Percentiles rank a stretch among this genome's conserved stretches.
Conservation (phyloP, 2,113 vertebrate species). For the Willisornis vidua region DNA sequence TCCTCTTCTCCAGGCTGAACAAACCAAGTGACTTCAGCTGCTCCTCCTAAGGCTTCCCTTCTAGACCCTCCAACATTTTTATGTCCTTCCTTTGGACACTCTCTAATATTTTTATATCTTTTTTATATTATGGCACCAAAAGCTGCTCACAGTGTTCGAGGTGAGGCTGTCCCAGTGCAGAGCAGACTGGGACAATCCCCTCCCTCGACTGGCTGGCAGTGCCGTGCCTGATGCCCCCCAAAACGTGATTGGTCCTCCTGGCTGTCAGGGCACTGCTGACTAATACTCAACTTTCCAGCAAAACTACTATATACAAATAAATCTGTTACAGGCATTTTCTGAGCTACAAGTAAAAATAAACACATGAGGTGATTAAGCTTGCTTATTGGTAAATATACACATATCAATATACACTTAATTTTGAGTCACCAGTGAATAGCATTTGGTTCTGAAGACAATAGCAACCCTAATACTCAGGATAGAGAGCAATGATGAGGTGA, state of each 20-base stretch:
- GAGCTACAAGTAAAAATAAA: background rate
- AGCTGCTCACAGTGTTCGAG: rapidly evolving
- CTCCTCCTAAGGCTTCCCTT: background rate
- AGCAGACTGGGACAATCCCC: background rate
- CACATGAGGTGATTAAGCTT: background rate
- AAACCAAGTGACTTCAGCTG: background rate
- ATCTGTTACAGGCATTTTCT: background rate
- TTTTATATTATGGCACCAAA: background rate
- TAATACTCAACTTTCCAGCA: background rate
- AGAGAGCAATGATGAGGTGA: background rate
- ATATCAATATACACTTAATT: background rate
- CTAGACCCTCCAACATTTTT: too few species aligned
- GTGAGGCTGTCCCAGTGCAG: rapidly evolving
- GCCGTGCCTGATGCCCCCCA: background rate
- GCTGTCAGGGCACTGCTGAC: background rate
- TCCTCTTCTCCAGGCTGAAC: background rate
- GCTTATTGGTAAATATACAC: background rate
- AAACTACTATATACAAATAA: background rate
- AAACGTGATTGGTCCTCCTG: rapidly evolving
- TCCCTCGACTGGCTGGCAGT: rapidly evolving
- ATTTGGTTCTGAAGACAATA: background rate
- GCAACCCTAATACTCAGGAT: background rate
- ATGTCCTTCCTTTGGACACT: background rate
- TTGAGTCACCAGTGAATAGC: background rate
- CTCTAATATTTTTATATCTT: background rate